These are phyloP conservation scores for Ashinkailepas kermadecensis DNA, from an alignment of 2,888 invertebrate genomes.

Conservation along the genomic window DNA sequence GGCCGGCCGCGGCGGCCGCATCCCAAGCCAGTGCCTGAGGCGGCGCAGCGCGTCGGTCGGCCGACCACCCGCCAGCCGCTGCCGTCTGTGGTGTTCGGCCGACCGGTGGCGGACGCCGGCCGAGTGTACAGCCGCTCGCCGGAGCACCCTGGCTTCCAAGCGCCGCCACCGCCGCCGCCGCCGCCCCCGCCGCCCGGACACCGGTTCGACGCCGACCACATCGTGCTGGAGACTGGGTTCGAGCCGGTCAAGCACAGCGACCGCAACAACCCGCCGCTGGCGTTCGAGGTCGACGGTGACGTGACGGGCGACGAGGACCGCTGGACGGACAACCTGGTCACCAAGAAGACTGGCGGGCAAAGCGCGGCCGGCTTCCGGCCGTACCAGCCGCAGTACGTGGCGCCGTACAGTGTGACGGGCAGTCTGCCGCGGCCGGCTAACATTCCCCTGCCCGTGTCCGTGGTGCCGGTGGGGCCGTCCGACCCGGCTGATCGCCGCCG, in stretches of 20 bases:
- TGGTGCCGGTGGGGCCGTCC: neutral
- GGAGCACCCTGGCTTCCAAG: neutral
- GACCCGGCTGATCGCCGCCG: too few relatives aligned
- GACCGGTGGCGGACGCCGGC: neutral
- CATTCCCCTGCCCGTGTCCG: slow-evolving; percentile 2
- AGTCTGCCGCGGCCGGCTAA: neutral
- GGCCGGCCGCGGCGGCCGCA: too few relatives aligned
- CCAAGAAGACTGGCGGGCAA: slow-evolving; percentile 1
- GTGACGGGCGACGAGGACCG: neutral
- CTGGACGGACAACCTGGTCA: neutral
- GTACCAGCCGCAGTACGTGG: neutral
- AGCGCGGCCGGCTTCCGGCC: neutral
- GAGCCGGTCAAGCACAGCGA: neutral
- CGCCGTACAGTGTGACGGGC: neutral
- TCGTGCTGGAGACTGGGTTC: slow-evolving; percentile 6
- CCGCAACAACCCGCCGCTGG: slow-evolving; percentile 6
- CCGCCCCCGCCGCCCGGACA: neutral
- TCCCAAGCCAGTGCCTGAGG: too few relatives aligned
- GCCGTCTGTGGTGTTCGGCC: neutral
- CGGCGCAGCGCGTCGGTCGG: too few relatives aligned
- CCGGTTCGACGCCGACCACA: neutral
- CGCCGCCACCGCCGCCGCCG: neutral
- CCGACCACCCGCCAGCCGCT: neutral
- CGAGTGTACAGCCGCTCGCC: neutral
- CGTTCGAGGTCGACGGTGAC: neutral